phyloP scores from a whole-genome alignment of 2,888 invertebrate genomes.

The Lutraria lutraria region DNA sequence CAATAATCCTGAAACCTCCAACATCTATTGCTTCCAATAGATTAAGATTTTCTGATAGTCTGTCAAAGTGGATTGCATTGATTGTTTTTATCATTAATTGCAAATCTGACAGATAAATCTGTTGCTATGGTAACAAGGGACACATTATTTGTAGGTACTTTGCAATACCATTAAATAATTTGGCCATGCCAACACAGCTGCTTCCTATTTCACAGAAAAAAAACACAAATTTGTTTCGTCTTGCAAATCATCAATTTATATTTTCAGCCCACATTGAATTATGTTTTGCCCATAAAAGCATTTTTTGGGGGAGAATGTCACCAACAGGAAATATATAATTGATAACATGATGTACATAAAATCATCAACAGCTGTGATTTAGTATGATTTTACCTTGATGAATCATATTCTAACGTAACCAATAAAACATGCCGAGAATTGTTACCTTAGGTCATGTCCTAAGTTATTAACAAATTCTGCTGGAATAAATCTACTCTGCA shows the following conservation, averaged over 20 bases:
- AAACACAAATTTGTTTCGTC: background rate
- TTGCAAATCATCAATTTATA: background rate
- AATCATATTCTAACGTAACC: background rate
- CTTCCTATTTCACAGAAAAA: background rate
- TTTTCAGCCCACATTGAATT: background rate
- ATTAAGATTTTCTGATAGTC: constrained; percentile 59
- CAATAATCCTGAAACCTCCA: background rate
- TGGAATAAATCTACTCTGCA: background rate
- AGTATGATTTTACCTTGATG: background rate
- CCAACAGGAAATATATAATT: background rate
- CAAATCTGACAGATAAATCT: constrained; percentile 62
- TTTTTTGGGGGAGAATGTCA: background rate
- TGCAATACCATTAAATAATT: constrained; percentile 43
- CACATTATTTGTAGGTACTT: constrained; percentile 40
- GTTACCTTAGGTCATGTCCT: background rate
- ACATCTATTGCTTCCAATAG: constrained; percentile 24
- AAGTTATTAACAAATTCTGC: background rate
- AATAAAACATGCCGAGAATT: background rate
- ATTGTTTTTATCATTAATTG: constrained; percentile 71
- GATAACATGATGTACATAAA: background rate
- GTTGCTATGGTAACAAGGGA: constrained; percentile 56
- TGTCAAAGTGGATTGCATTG: constrained; percentile 63
- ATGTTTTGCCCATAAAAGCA: background rate
- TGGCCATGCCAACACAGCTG: constrained; percentile 20
- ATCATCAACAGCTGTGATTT: background rate